Percentiles rank a stretch among this genome's conserved stretches.
These are phyloP conservation scores for Microctonus brassicae DNA, from an alignment of 2,888 invertebrate species.

Conservation along the genomic window DNA sequence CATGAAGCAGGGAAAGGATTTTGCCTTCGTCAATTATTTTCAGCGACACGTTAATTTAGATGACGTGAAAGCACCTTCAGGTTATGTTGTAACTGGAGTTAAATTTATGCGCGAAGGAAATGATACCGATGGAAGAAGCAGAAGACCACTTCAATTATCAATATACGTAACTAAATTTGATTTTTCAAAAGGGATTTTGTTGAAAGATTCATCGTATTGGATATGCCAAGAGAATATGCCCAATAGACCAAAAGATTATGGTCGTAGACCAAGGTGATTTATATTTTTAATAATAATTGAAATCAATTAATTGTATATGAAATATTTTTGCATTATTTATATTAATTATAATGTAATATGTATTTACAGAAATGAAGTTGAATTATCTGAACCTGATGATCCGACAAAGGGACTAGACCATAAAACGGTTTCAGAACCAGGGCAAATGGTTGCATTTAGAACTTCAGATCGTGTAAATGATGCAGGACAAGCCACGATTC, in stretches of 20 bases:
- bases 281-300: not conserved
- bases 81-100: not conserved
- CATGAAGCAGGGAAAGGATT: not conserved
- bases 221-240: not conserved
- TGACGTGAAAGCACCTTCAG: not conserved
- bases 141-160: not conserved
- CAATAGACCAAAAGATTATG: not conserved
- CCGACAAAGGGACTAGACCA: not conserved
- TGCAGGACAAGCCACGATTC: constrained; percentile 3
- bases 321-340: not conserved
- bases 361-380: not conserved
- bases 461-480: not conserved
- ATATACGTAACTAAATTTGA: not conserved
- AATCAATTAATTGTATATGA: not conserved
- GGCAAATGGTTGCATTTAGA: not conserved
- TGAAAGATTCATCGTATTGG: not conserved
- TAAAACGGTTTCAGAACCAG: not conserved
- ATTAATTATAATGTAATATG: not conserved
- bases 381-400: not conserved
- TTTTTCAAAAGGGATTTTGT: not conserved
- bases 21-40: not conserved
- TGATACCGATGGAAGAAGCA: not conserved
- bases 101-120: not conserved
- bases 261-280: not conserved
- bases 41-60: not conserved